These are phyloP conservation scores for Cebidichthys violaceus DNA, from an alignment of 2,113 vertebrate genomes.

Conservation along the genomic window DNA sequence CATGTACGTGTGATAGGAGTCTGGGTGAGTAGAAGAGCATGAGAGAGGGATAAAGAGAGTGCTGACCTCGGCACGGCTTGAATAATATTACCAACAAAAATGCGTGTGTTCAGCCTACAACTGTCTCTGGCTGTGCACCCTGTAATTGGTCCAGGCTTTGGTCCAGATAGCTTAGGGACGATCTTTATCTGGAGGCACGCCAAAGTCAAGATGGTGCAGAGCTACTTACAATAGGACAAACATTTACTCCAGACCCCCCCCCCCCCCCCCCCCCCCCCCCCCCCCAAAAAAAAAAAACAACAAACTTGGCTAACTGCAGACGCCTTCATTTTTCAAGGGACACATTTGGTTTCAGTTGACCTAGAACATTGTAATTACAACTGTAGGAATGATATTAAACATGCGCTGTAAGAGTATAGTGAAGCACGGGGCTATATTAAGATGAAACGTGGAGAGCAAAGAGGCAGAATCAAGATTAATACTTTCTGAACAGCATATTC, in stretches of 20 bases:
- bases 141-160: constrained; percentile 53
- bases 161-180: constrained; percentile 49
- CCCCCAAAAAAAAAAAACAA: too few species aligned
- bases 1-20: neutral
- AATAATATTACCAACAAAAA: constrained; percentile 50
- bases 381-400: neutral
- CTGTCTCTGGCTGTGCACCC: constrained; percentile 11
- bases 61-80: constrained; percentile 51
- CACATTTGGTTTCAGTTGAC: neutral
- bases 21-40: neutral
- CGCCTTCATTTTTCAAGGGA: neutral
- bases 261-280: too few species aligned
- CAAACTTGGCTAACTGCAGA: too few species aligned
- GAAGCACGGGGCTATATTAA: neutral
- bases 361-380: neutral
- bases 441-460: neutral
- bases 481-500: neutral
- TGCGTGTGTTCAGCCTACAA: constrained; percentile 42
- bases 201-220: constrained; percentile 55
- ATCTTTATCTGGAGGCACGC: constrained; percentile 54
- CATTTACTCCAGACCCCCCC: constrained; percentile 17
- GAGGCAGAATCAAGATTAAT: neutral
- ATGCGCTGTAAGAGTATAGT: neutral
- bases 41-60: neutral
- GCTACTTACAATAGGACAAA: constrained; percentile 27